phyloP scores from a whole-genome alignment of 2,888 invertebrate genomes.

The Pocota personata region DNA sequence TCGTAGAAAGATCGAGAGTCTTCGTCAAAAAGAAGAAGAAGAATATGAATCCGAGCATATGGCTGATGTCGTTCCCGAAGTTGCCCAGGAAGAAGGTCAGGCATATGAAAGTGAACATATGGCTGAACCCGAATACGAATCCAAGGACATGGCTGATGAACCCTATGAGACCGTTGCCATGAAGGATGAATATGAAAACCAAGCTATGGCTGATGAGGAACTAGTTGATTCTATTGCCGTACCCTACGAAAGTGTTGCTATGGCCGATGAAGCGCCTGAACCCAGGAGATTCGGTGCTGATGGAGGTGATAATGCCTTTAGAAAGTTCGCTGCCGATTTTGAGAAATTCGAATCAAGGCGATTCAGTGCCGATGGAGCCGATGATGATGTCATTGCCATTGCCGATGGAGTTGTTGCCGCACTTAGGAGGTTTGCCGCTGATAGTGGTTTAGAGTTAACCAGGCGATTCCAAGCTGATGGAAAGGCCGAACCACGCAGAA shows the following conservation, averaged over 20 bases:
- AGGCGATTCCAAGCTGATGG: background rate
- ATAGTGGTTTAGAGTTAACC: background rate
- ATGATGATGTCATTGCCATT: background rate
- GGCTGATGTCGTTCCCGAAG: background rate
- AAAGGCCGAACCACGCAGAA: background rate
- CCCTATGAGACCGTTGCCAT: constrained; percentile 1
- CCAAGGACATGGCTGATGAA: constrained; percentile 6
- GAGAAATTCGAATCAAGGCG: background rate
- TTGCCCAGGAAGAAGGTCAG: background rate
- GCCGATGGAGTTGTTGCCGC: background rate
- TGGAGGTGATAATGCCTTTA: background rate
- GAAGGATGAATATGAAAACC: constrained; percentile 6
- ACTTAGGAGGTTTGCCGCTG: background rate
- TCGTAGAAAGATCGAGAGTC: background rate
- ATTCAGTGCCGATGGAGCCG: background rate
- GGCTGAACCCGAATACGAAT: constrained; percentile 6
- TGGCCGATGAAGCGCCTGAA: background rate
- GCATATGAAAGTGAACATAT: background rate
- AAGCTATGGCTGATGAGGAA: background rate
- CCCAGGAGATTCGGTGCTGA: background rate
- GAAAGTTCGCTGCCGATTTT: background rate
- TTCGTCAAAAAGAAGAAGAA: background rate
- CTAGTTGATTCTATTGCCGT: background rate
- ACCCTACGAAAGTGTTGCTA: background rate
- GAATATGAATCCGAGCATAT: background rate